Evolutionary conservation across 1,140 invertebrate species (phyloP), one percentile per base, ranked within the genome.

Genomic region (Sweltsa coloradensis): DNA sequence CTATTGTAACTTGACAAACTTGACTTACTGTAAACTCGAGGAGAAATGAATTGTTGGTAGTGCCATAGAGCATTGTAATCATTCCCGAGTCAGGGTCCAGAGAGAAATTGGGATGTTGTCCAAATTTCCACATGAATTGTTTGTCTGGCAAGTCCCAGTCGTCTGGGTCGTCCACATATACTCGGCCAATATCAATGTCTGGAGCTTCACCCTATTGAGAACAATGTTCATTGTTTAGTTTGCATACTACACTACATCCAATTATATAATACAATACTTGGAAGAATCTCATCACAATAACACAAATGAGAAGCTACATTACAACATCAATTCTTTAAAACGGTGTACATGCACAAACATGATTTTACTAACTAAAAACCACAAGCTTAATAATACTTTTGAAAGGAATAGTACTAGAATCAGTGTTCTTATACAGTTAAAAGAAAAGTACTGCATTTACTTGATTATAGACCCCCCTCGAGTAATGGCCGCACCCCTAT

Each of bases 91-190:
- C 70, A 5, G 65, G 57, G 56, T 87, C 73, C 1, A 92, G 67
- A 3, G 70, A 63, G 60, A 89, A 90, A 45, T 78, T 68, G 0
- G 75, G 64, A 51, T 75, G 64, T 0, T 65, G 55, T 2, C 60
- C 58, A 25, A 60, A 57, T 26, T 65, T 62, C 83, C 83, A 88
- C 9, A 65, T 63, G 54, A 93, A 97, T 2, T 69, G 60, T 66
- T 97, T 97, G 59, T 96, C 89, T 0, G 77, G 75, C 34, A 92
- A 64, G 66, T 97, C 92, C 89, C 90, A 95, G 60, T 96, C 92
- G 60, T 97, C 92, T 0, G 76, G 71, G 67, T 97, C 92, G 23
- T 86, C 74, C 0, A 93, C 89, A 62, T 87, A 95, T 1, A 95
- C 89, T 19, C 87, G 69, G 0, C 92, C 92, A 36, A 96, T 89